Conservation (phyloP, 2,797 vertebrate species). For the Prunella strophiata region DNA sequence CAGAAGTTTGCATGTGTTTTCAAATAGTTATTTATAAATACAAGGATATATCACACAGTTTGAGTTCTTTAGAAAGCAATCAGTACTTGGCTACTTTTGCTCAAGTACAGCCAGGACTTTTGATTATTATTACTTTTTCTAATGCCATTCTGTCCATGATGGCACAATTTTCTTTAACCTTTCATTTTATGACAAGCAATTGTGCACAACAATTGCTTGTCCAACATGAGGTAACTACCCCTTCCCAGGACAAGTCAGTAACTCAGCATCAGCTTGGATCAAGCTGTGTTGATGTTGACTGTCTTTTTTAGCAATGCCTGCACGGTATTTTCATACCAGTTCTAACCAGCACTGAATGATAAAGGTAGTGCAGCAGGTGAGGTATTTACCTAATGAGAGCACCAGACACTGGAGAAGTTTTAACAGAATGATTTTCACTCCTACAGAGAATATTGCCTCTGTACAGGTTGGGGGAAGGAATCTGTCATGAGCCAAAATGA, state of each 20-base stretch:
- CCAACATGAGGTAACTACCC: not conserved
- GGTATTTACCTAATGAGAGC: conserved; percentile 8
- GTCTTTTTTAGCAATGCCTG: not conserved
- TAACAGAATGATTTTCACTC: not conserved
- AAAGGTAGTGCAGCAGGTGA: not conserved
- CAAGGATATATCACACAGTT: not conserved
- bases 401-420: not conserved
- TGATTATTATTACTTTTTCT: conserved; percentile 13
- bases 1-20: not conserved
- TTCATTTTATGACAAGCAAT: conserved; percentile 26
- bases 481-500: not conserved
- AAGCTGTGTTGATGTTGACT: conserved; percentile 7
- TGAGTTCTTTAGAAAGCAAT: conserved; percentile 9
- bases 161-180: conserved; percentile 26
- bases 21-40: conserved; percentile 19
- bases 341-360: not conserved
- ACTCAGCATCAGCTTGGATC: not conserved
- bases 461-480: not conserved
- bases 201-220: not conserved
- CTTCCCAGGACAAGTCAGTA: not conserved
- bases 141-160: not conserved
- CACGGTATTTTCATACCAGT: conserved; percentile 1
- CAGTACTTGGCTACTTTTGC: not conserved
- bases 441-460: conserved; percentile 23
- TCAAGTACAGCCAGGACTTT: not conserved